Percentiles rank a stretch among this genome's conserved stretches.
Conservation (phyloP, 2,888 invertebrate species). For the Hemicrepidius hirtus region DNA sequence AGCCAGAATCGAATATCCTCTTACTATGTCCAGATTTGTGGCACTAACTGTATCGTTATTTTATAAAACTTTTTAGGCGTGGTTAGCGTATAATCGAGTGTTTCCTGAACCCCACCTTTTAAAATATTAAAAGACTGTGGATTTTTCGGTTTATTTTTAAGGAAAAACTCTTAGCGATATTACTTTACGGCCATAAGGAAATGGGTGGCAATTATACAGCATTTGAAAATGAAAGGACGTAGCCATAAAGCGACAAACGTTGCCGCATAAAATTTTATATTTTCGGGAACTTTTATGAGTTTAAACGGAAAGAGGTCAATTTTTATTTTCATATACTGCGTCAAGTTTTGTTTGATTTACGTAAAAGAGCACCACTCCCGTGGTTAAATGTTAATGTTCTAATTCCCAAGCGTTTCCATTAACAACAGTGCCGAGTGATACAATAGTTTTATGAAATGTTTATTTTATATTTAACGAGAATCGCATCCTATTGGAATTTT, state of each 20-base stretch:
- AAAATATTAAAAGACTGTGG: no score
- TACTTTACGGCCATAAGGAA: not conserved
- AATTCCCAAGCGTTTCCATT: slow-evolving; percentile 16
- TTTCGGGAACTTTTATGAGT: slow-evolving; percentile 19
- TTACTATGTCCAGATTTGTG: no score
- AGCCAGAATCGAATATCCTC: no score
- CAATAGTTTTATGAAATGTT: slow-evolving; percentile 14
- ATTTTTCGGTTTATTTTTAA: not conserved
- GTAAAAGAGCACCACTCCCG: slow-evolving; percentile 7
- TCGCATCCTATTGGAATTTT: not conserved
- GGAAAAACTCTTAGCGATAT: not conserved
- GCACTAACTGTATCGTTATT: no score
- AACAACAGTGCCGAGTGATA: slow-evolving; percentile 19
- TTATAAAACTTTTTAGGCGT: no score
- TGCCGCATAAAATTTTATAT: slow-evolving; percentile 12
- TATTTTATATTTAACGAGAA: not conserved
- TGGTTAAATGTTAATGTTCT: slow-evolving; percentile 24
- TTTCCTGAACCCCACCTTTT: no score
- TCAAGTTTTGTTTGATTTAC: slow-evolving; percentile 10
- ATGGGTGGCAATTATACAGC: not conserved
- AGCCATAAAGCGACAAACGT: not conserved
- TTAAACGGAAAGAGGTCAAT: not conserved
- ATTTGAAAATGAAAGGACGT: not conserved
- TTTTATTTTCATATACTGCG: not conserved
- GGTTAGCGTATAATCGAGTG: no score